Percentiles rank a stretch among this genome's conserved stretches.
Evolutionary conservation across 2,113 vertebrate species (phyloP).

Genomic region (Acanthochromis polyacanthus): DNA sequence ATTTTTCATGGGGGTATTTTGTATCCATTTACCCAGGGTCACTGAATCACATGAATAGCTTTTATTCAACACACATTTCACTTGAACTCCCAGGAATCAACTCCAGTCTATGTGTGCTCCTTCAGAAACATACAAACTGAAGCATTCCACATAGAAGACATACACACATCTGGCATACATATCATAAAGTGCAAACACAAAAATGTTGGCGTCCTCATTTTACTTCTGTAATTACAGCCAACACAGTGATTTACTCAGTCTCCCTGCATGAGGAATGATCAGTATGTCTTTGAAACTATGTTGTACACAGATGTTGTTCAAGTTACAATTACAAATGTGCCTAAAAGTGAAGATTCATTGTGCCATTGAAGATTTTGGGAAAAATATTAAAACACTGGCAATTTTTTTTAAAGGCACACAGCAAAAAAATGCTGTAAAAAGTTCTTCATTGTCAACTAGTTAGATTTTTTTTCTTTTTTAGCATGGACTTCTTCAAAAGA

Average conservation of each 20-base stretch:
- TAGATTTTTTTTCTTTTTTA: too few species aligned
- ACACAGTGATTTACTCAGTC: conserved; percentile 13
- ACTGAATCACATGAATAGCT: conserved; percentile 7
- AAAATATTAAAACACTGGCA: neutral
- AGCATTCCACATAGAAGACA: neutral
- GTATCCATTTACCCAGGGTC: conserved; percentile 34
- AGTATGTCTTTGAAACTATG: conserved; percentile 3
- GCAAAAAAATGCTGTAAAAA: too few species aligned
- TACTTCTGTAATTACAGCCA: conserved; percentile 31
- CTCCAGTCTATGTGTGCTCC: neutral
- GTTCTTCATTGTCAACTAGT: too few species aligned
- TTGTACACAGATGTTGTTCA: neutral
- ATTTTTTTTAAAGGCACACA: neutral
- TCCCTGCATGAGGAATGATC: conserved; percentile 9
- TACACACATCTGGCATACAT: too few species aligned
- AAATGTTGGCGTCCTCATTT: conserved; percentile 16
- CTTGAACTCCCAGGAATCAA: conserved; percentile 28
- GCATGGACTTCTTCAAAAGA: too few species aligned
- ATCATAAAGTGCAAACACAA: conserved; percentile 19
- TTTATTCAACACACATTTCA: conserved; percentile 49
- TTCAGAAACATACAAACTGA: conserved; percentile 35
- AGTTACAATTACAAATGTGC: conserved; percentile 1
- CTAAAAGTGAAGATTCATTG: neutral
- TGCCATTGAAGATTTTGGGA: neutral
- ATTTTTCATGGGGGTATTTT: conserved; percentile 23